These are phyloP conservation scores for Dicranocentrus wangi DNA, from an alignment of 2,888 invertebrate species.

Conservation along the genomic window DNA sequence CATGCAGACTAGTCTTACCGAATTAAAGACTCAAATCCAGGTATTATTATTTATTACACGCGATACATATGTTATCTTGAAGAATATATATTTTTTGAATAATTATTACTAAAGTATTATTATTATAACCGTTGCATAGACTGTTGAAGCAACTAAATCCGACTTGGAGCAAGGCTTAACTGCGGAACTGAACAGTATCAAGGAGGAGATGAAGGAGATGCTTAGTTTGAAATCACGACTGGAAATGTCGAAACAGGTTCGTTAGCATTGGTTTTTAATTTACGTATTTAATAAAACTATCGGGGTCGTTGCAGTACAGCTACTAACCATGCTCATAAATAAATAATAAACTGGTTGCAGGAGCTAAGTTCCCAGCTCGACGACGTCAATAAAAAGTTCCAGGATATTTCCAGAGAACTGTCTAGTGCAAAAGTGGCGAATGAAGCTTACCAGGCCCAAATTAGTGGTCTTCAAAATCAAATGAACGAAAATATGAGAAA, in stretches of 20 bases:
- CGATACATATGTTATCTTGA: background rate
- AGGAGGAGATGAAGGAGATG: conserved; percentile 58
- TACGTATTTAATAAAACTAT: no score
- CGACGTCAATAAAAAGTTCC: conserved; percentile 79
- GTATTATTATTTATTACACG: conserved; percentile 36
- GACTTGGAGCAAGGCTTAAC: conserved; percentile 66
- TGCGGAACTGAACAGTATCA: conserved; percentile 57
- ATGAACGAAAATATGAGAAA: conserved; percentile 70
- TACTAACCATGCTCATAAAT: background rate
- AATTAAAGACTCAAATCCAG: conserved; percentile 68
- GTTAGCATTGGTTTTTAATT: conserved; percentile 5
- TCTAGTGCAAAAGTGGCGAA: conserved; percentile 59
- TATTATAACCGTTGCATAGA: no score
- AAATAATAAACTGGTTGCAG: conserved; percentile 74
- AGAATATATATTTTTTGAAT: conserved; percentile 1
- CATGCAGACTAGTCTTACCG: conserved; percentile 66
- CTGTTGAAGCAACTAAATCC: conserved; percentile 66
- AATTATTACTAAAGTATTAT: no score
- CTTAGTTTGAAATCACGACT: conserved; percentile 56
- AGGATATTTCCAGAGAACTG: conserved; percentile 77
- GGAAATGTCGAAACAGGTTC: conserved; percentile 66
- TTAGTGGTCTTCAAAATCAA: conserved; percentile 67
- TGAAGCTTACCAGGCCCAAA: conserved; percentile 64
- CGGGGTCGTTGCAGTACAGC: background rate
- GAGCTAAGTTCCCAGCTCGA: conserved; percentile 82